Conservation (phyloP, 2,113 vertebrate genomes). For the Macquaria australasica region DNA sequence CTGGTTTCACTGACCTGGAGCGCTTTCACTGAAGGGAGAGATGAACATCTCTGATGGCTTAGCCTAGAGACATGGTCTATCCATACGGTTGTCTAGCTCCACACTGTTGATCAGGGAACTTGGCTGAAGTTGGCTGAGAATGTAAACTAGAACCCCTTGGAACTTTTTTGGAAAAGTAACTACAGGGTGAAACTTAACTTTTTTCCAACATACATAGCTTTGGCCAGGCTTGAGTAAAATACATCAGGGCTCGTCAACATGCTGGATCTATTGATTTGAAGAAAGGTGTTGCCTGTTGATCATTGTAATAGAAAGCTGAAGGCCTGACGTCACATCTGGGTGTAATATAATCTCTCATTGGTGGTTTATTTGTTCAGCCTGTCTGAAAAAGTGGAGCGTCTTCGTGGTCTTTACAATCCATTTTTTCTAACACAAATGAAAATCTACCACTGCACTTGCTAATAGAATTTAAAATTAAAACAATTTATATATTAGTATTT, state of each 20-base stretch:
- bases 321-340: background rate
- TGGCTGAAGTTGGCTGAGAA: conserved; percentile 47
- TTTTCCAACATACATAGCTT: background rate
- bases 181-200: conserved; percentile 23
- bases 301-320: background rate
- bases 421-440: background rate
- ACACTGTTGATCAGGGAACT: conserved; percentile 36
- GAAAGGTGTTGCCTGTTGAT: background rate
- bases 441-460: background rate
- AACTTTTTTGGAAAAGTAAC: conserved; percentile 20
- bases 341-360: background rate
- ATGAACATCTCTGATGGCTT: conserved; percentile 68
- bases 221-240: background rate
- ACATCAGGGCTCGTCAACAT: background rate
- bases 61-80: conserved; percentile 55
- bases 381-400: background rate
- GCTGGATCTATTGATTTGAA: background rate
- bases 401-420: background rate
- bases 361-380: background rate
- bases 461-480: background rate
- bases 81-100: conserved; percentile 27
- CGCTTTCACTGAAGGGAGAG: conserved; percentile 65
- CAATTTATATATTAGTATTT: no score
- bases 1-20: conserved; percentile 72
- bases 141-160: conserved; percentile 37